These are phyloP conservation scores for Ormyrus labotus DNA, from an alignment of 2,888 invertebrate genomes.

Conservation along the genomic window DNA sequence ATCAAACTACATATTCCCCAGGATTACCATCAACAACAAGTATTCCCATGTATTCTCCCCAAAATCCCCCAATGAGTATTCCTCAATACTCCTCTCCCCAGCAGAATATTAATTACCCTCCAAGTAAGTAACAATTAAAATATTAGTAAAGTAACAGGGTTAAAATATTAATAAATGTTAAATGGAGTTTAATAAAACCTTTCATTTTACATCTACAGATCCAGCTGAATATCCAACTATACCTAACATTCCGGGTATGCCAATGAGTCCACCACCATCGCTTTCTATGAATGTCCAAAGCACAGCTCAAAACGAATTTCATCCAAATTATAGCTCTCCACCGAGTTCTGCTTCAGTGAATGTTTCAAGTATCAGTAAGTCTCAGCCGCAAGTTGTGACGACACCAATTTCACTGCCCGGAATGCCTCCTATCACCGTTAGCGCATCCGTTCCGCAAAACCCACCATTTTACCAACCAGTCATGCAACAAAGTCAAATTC, in stretches of 20 bases:
- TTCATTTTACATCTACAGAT: constrained; percentile 58
- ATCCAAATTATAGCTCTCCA: constrained; percentile 46
- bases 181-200: not conserved
- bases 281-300: constrained; percentile 33
- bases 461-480: constrained; percentile 43
- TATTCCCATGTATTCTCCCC: constrained; percentile 48
- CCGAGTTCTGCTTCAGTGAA: constrained; percentile 67
- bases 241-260: constrained; percentile 73
- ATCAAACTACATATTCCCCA: no score
- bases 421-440: constrained; percentile 88
- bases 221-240: constrained; percentile 63
- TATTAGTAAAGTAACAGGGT: not conserved
- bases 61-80: constrained; percentile 15
- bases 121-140: constrained; percentile 43
- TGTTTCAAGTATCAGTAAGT: constrained; percentile 65
- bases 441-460: constrained; percentile 80
- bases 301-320: constrained; percentile 37
- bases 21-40: constrained; percentile 8
- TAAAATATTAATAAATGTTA: not conserved
- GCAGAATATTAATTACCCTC: constrained; percentile 29
- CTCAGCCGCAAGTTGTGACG: constrained; percentile 76
- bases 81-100: constrained; percentile 29
- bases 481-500: constrained; percentile 43
- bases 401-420: constrained; percentile 86
- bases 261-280: constrained; percentile 64